Evolutionary conservation across 2,113 vertebrate species (phyloP).

Genomic region (Cairina moschata): DNA sequence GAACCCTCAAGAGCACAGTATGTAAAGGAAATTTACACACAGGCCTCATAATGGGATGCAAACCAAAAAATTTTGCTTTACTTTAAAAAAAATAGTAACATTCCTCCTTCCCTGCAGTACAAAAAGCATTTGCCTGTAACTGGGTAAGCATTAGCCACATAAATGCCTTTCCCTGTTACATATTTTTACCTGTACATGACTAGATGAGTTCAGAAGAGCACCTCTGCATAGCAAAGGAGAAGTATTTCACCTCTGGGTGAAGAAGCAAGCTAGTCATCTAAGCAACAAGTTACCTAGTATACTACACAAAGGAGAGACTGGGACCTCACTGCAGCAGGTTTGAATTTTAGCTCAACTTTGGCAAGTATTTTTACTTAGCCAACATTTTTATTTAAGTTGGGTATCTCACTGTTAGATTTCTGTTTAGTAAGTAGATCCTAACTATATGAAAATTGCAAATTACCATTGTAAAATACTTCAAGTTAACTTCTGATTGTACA

Average conservation of each 20-base stretch:
- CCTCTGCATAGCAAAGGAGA: neutral
- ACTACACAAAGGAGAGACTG: accelerated
- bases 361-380: no score
- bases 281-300: neutral
- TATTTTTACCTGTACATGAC: neutral
- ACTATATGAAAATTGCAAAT: neutral
- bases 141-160: accelerated
- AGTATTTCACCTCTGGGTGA: neutral
- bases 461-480: neutral
- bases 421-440: neutral
- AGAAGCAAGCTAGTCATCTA: neutral
- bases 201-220: neutral
- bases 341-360: neutral
- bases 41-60: neutral
- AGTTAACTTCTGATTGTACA: neutral
- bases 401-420: neutral
- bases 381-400: accelerated
- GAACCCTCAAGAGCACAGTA: neutral
- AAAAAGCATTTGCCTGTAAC: neutral
- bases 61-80: neutral
- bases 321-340: neutral
- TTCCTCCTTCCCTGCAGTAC: accelerated
- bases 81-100: neutral
- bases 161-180: accelerated
- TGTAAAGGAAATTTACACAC: neutral